Base-by-base conservation (phyloP, 2,113 vertebrate species). In the Epinephelus fuscoguttatus region DNA sequence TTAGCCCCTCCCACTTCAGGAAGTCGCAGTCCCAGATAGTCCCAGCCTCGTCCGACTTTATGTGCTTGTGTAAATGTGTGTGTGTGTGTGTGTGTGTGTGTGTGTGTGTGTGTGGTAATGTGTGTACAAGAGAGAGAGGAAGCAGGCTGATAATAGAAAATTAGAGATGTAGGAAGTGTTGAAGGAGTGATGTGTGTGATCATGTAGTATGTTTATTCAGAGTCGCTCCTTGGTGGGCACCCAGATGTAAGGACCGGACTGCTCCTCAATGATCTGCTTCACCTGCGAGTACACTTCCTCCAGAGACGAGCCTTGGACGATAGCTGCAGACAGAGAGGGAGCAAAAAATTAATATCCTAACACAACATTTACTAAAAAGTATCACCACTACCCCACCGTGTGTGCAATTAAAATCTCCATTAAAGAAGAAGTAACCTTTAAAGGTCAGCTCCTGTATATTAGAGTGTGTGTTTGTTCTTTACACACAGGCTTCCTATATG, bases 231-330 rank as follows among this genome's bases (percentile, higher is more conserved):
- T 98, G 75, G 97, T 96, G 84, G 97, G 96, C 61, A 99, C 95
- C 98, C 98, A 99, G 95, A 99, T 99, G 93, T 96, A 97, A 81
- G 98, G 97, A 80, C 98, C 97, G 67, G 98, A 99, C 92, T 99
- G 98, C 88, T 99, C 98, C 86, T 99, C 98, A 80, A 99, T 98
- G 89, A 99, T 96, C 88, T 97, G 97, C 93, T 99, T 99, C 90
- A 99, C 98, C 89, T 97, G 97, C 83, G 96, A 97, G 94, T 99
- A 99, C 85, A 99, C 96, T 89, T 99, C 98, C 92, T 99, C 98
- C 90, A 99, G 92, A 18, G 97, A 96, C 77, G 97, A 96, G 60
- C 98, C 98, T 85, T 99, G 97, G 71, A 99, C 97, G 84, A 99
- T 96, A 84, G 96, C 98, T 99, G 91, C 88, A 94, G 76, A 87